Evolutionary conservation across 2,113 vertebrate species (phyloP).

Genomic region (Myotis yumanensis): DNA sequence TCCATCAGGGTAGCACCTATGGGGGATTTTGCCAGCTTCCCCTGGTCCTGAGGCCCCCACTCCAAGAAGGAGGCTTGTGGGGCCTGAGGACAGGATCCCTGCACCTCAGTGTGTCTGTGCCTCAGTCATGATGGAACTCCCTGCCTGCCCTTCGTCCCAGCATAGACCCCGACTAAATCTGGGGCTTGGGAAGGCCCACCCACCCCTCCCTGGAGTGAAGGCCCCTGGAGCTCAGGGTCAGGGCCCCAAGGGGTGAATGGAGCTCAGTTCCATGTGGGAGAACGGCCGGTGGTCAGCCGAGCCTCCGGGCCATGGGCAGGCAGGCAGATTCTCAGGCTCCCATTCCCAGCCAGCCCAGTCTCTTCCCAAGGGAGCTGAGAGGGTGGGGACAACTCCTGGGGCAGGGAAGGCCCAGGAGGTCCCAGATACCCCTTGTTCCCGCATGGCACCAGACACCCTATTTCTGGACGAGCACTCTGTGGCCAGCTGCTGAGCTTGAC

Average conservation of each 20-base stretch:
- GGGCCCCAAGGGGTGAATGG: not conserved
- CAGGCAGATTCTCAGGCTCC: not conserved
- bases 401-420: not conserved
- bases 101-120: not conserved
- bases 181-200: too few species aligned
- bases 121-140: accelerated
- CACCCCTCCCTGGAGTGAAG: not conserved
- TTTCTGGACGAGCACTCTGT: slow-evolving; percentile 93
- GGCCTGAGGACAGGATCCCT: not conserved
- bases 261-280: not conserved
- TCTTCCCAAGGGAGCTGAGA: not conserved
- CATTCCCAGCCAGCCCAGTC: not conserved
- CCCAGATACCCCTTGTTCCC: not conserved
- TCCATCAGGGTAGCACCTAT: accelerated
- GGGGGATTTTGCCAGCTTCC: not conserved
- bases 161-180: too few species aligned
- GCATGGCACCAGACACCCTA: slow-evolving; percentile 89
- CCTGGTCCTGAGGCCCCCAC: accelerated
- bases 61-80: not conserved
- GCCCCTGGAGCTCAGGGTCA: not conserved
- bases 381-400: not conserved
- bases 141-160: not conserved
- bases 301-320: not conserved
- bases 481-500: slow-evolving; percentile 93
- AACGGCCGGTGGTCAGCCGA: not conserved